These are phyloP conservation scores for Penaeus indicus DNA, from an alignment of 1,140 invertebrate genomes.

Conservation along the genomic window DNA sequence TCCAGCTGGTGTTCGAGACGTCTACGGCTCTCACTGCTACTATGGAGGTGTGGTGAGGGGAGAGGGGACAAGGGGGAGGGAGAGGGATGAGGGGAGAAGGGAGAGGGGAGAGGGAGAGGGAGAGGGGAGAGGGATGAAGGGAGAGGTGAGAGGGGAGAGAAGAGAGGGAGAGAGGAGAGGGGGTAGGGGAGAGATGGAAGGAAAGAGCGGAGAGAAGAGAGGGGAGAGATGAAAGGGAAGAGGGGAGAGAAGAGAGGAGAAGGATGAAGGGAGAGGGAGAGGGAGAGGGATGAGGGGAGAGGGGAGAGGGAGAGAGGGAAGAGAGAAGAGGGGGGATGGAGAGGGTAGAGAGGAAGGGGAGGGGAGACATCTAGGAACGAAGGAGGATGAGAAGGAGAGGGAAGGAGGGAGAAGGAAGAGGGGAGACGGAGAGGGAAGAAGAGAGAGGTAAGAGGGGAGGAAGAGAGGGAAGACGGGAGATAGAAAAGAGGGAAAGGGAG, in stretches of 20 bases:
- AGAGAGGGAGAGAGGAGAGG: not conserved
- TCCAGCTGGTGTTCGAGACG: constrained; percentile 35
- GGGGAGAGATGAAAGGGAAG: not conserved
- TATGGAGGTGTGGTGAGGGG: constrained; percentile 6
- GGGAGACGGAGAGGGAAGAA: too few relatives aligned
- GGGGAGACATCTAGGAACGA: too few relatives aligned
- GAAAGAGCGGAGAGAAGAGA: not conserved
- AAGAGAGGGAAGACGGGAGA: too few relatives aligned
- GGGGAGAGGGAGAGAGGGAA: not conserved
- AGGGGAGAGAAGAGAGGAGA: not conserved
- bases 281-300: not conserved
- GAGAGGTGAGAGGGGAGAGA: too few relatives aligned
- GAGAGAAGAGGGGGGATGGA: not conserved
- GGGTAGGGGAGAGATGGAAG: not conserved
- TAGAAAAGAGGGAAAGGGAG: too few relatives aligned
- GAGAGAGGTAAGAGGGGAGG: too few relatives aligned
- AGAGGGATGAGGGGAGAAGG: not conserved
- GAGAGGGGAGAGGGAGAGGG: not conserved
- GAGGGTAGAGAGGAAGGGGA: not conserved
- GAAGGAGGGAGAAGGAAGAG: too few relatives aligned
- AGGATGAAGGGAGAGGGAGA: not conserved
- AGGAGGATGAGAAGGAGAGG: not conserved
- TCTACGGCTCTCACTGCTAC: constrained; percentile 40
- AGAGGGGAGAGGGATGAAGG: not conserved
- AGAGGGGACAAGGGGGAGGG: too few relatives aligned